Base-by-base conservation (phyloP, 2,888 invertebrate genomes). In the Lithophane socia region DNA sequence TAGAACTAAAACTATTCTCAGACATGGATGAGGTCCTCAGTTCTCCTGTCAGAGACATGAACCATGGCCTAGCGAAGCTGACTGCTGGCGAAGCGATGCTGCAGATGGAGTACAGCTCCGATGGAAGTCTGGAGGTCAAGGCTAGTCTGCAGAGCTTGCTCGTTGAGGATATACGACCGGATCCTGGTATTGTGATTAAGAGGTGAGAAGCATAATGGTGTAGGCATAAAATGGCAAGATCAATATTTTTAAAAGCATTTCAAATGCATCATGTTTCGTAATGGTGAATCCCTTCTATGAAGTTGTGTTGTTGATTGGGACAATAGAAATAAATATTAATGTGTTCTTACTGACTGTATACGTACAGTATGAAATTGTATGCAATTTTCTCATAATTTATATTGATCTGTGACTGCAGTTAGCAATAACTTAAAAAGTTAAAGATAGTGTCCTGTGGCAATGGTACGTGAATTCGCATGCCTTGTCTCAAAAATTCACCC, bases 11-110 rank as follows among this genome's bases (percentile, higher is more conserved):
- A 86, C 94, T 98, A 1, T 98, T 98, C 93, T 97, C 97, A 37
- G 98, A 98, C 90, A 97, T 98, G 85, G 98, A 98, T 75, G 98
- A 98, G 92, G 97, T 98, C 0, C 93, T 98, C 12, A 98, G 98
- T 90, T 98, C 98, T 0, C 98, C 98, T 0, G 98, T 98, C 0
- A 95, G 98, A 7, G 98, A 98, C 89, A 89, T 98, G 84, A 98
- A 97, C 92, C 98, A 98, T 81, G 98, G 98, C 0, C 93, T 98
- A 8, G 98, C 98, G 12, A 97, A 97, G 90, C 94, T 98, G 71
- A 97, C 97, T 18, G 97, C 98, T 18, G 97, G 97, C 0, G 98
- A 98, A 92, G 96, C 98, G 0, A 97, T 97, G 29, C 90, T 97
- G 0, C 97, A 97, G 9, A 94, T 98, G 77, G 97, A 98, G 69